Conservation (phyloP, 2,113 vertebrate species). For the Oncorhynchus gorbuscha region DNA sequence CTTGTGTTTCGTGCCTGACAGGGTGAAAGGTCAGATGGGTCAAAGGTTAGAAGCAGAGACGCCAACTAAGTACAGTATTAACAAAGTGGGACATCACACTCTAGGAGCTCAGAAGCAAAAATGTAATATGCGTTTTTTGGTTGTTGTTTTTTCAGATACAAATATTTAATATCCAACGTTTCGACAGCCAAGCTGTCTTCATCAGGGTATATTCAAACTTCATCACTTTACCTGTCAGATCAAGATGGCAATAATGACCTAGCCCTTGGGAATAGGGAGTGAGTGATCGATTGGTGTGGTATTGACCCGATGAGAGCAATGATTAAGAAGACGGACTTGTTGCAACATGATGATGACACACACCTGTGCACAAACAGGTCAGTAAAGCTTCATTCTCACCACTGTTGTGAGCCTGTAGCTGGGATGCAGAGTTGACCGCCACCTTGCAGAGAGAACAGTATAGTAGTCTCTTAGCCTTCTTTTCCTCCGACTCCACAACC, state of each 20-base stretch:
- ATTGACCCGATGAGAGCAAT: too few relatives aligned
- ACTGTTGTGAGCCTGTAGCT: slow-evolving; percentile 96
- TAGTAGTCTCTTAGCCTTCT: slow-evolving; percentile 90
- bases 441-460: slow-evolving; percentile 99
- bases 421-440: slow-evolving; percentile 94
- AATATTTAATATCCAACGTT: too few relatives aligned
- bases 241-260: background rate
- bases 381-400: slow-evolving; percentile 75
- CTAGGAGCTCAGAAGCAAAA: too few relatives aligned
- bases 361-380: background rate
- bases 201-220: too few relatives aligned
- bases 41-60: background rate
- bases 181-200: too few relatives aligned
- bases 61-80: background rate
- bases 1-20: slow-evolving; percentile 95
- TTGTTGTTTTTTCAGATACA: too few relatives aligned
- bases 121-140: too few relatives aligned
- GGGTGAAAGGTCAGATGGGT: background rate
- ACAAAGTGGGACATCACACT: background rate
- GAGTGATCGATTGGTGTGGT: too few relatives aligned
- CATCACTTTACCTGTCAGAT: background rate
- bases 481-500: slow-evolving; percentile 87
- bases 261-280: too few relatives aligned
- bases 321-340: background rate
- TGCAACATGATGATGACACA: background rate